Evolutionary conservation across 1,140 invertebrate genomes (phyloP).

Genomic region (Zaprionus camerounensis): DNA sequence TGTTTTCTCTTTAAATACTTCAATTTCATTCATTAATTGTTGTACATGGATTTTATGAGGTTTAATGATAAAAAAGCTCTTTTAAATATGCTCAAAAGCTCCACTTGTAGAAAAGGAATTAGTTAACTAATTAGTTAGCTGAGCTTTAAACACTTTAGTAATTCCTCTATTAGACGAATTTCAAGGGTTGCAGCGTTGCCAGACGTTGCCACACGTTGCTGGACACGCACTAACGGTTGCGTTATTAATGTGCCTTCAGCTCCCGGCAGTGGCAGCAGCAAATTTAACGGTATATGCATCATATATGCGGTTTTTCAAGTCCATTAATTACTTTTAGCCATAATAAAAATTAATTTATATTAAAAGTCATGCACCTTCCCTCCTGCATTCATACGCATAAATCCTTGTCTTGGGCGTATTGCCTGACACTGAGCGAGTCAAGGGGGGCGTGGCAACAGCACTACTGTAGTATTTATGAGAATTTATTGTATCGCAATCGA

Average conservation of each 20-base stretch:
- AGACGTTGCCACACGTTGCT: constrained; percentile 15
- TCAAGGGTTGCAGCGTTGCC: not conserved
- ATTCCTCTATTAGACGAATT: not conserved
- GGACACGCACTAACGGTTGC: constrained; percentile 10
- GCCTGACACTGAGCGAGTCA: not conserved
- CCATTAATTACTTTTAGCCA: constrained; percentile 80
- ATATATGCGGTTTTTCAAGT: constrained; percentile 69
- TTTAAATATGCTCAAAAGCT: not conserved
- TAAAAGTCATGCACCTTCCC: constrained; percentile 69
- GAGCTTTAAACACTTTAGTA: not conserved
- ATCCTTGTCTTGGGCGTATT: constrained; percentile 71
- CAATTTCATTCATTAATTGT: too few relatives aligned
- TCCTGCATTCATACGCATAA: constrained; percentile 51
- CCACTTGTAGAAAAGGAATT: not conserved
- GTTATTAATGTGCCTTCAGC: constrained; percentile 31
- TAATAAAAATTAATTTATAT: constrained; percentile 83
- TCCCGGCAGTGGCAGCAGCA: constrained; percentile 28
- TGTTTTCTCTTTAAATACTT: too few relatives aligned
- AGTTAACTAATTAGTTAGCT: not conserved
- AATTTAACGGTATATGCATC: constrained; percentile 66
- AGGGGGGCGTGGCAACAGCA: constrained; percentile 40
- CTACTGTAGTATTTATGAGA: constrained; percentile 68
- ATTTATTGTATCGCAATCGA: constrained; percentile 78
- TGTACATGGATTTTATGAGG: too few relatives aligned
- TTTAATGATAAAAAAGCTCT: too few relatives aligned